phyloP scores from a whole-genome alignment of 2,888 invertebrate genomes.

The Chaitophorus viminalis region DNA sequence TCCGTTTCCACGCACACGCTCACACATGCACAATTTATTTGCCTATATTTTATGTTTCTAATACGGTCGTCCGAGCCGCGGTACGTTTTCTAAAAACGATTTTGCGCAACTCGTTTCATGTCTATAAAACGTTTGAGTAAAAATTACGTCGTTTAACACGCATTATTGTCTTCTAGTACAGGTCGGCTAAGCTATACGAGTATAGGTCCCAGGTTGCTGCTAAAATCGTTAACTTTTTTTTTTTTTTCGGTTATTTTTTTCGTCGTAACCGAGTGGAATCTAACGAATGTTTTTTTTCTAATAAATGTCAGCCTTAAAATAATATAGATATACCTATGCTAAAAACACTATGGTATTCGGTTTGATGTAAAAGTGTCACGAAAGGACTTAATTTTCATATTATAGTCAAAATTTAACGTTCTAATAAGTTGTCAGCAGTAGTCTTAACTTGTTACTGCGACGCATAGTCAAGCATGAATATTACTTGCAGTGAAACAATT shows the following conservation, averaged over 20 bases:
- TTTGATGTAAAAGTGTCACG: not conserved
- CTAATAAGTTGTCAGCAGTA: not conserved
- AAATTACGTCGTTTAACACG: not conserved
- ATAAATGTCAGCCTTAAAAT: not conserved
- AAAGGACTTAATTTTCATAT: not conserved
- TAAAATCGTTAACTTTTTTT: not conserved
- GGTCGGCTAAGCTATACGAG: not conserved
- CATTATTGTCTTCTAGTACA: not conserved
- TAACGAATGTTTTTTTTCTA: not conserved
- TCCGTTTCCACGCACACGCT: not conserved
- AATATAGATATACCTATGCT: not conserved
- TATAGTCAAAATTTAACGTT: too few relatives aligned
- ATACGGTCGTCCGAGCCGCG: too few relatives aligned
- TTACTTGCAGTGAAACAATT: not conserved
- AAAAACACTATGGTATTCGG: not conserved
- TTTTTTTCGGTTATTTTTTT: not conserved
- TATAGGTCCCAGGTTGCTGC: not conserved
- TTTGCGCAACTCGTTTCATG: not conserved
- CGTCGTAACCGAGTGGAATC: not conserved
- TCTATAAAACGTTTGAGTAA: not conserved
- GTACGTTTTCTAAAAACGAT: not conserved
- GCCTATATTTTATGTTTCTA: too few relatives aligned
- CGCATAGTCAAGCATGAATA: not conserved
- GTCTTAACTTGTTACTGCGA: too few relatives aligned
- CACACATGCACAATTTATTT: not conserved